Conservation (phyloP, 2,113 vertebrate genomes). For the Gasterosteus nipponicus region DNA sequence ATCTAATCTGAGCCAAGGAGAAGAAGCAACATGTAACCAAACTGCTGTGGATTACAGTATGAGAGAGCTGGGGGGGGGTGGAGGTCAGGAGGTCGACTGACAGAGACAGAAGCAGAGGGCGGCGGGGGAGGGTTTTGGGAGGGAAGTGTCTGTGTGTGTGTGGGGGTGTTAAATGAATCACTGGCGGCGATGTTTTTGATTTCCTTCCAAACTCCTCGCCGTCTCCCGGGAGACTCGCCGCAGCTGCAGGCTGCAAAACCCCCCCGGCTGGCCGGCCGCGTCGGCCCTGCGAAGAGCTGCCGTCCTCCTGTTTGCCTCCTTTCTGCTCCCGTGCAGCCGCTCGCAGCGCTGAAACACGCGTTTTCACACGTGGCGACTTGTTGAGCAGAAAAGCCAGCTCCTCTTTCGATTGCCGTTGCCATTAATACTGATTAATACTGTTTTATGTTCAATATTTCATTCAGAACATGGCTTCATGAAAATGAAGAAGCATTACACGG, state of each 20-base stretch:
- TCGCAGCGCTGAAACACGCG: background rate
- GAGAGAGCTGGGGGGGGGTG: background rate
- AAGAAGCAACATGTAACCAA: slow-evolving; percentile 13
- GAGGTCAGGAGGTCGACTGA: slow-evolving; percentile 36
- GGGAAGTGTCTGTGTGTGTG: slow-evolving; percentile 12
- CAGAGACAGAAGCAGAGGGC: slow-evolving; percentile 24
- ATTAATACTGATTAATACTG: background rate
- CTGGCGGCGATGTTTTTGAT: slow-evolving; percentile 55
- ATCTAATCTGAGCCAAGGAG: background rate
- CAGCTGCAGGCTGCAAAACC: slow-evolving; percentile 61
- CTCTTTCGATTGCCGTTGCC: background rate
- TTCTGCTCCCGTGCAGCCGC: background rate
- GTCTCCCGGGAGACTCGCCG: slow-evolving; percentile 42
- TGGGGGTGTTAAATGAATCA: slow-evolving; percentile 45
- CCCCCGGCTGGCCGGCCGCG: slow-evolving; percentile 16
- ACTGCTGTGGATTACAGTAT: slow-evolving; percentile 40
- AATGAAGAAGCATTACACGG: too few species aligned
- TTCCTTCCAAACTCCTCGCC: slow-evolving; percentile 50
- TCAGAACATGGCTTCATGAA: too few species aligned
- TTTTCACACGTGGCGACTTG: background rate
- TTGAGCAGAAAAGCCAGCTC: background rate
- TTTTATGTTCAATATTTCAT: background rate
- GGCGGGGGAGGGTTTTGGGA: slow-evolving; percentile 15
- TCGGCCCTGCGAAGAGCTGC: too few species aligned
- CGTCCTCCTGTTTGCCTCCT: background rate